phyloP scores from a whole-genome alignment of 2,113 vertebrate genomes.

The Cephalopholis sonnerati region DNA sequence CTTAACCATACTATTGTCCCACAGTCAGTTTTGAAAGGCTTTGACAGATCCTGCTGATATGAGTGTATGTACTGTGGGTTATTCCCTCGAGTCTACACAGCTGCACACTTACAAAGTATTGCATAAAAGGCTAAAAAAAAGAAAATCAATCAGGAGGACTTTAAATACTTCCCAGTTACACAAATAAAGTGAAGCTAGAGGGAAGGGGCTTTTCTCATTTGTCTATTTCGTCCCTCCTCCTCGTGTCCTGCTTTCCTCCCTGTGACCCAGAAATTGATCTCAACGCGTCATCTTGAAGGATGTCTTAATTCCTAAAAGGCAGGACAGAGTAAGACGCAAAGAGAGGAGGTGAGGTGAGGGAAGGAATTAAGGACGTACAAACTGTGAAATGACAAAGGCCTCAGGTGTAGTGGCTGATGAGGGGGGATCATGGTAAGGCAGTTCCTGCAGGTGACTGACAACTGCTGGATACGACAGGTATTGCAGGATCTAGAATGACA shows the following conservation, averaged over 20 bases:
- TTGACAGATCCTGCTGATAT: not conserved
- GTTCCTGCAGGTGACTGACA: not conserved
- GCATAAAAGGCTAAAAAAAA: not conserved
- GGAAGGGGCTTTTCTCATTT: too few relatives aligned
- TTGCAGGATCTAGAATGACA: not conserved
- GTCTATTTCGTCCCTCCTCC: too few relatives aligned
- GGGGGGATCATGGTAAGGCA: too few relatives aligned
- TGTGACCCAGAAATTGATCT: too few relatives aligned
- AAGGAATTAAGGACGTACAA: too few relatives aligned
- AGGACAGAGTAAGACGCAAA: not conserved
- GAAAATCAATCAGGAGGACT: not conserved
- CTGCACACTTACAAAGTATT: not conserved
- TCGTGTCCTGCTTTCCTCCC: too few relatives aligned
- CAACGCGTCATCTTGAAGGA: too few relatives aligned
- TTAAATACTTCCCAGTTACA: not conserved
- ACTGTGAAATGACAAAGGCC: too few relatives aligned
- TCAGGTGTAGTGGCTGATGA: not conserved
- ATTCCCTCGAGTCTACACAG: not conserved
- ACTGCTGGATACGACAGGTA: not conserved
- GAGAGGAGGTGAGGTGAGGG: too few relatives aligned
- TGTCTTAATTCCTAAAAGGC: too few relatives aligned
- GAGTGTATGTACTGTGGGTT: not conserved
- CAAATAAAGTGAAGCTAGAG: not conserved
- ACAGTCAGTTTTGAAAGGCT: not conserved
- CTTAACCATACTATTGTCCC: not conserved